phyloP scores from a whole-genome alignment of 2,888 invertebrate genomes.

The Idaea aversata region DNA sequence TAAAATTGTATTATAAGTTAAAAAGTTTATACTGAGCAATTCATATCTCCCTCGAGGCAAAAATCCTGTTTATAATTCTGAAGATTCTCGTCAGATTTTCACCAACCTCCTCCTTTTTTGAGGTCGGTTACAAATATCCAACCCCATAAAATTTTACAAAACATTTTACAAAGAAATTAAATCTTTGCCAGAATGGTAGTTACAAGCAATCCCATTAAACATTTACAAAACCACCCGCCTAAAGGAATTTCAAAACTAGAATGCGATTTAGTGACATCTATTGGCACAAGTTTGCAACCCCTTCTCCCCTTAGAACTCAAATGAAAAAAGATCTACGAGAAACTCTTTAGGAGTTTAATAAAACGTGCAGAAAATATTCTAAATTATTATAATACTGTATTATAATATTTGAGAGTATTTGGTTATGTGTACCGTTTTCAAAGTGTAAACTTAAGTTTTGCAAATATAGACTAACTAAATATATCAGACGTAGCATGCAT shows the following conservation, averaged over 20 bases:
- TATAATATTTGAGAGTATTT: not conserved
- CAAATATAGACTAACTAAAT: slow-evolving; percentile 6
- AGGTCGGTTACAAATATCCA: too few species aligned
- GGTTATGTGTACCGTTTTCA: not conserved
- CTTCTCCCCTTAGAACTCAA: too few species aligned
- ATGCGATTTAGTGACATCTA: slow-evolving; percentile 10
- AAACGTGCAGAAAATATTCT: too few species aligned
- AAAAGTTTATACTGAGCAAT: too few species aligned
- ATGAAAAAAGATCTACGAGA: too few species aligned
- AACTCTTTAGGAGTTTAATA: too few species aligned
- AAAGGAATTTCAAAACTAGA: not conserved
- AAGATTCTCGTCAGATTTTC: too few species aligned
- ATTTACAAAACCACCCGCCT: not conserved
- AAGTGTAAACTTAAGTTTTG: not conserved
- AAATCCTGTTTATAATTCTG: too few species aligned
- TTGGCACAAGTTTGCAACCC: slow-evolving; percentile 8
- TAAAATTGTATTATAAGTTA: too few species aligned
- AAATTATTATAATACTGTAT: not conserved
- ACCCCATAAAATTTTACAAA: too few species aligned
- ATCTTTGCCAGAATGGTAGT: not conserved
- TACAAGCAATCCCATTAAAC: not conserved
- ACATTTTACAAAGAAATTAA: not conserved
- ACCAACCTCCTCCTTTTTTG: too few species aligned
- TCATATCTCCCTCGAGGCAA: too few species aligned
- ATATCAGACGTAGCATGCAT: not conserved